These are phyloP conservation scores for Troilus luridus DNA, from an alignment of 2,888 invertebrate species.

Conservation along the genomic window DNA sequence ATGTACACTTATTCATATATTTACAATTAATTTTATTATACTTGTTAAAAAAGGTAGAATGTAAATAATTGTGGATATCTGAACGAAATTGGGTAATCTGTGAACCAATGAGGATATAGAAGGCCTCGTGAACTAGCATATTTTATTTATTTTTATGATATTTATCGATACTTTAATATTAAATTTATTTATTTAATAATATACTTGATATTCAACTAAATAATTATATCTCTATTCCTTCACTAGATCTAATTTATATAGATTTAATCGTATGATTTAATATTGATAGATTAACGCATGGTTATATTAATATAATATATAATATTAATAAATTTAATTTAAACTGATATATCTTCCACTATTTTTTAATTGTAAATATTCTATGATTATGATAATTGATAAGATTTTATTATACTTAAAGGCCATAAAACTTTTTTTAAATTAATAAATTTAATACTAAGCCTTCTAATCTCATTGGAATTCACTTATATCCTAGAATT, in stretches of 20 bases:
- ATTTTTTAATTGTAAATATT: not conserved
- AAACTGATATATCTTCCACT: not conserved
- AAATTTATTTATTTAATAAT: not conserved
- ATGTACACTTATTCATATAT: not conserved
- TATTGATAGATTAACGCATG: slow-evolving; percentile 5
- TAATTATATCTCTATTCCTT: not conserved
- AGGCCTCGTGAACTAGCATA: not conserved
- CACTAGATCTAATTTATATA: not conserved
- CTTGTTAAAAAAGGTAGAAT: not conserved
- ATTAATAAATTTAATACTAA: not conserved
- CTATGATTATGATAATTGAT: not conserved
- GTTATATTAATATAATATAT: not conserved
- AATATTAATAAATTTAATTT: slow-evolving; percentile 1
- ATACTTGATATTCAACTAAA: not conserved
- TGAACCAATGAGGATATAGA: slow-evolving; percentile 36
- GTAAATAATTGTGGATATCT: not conserved
- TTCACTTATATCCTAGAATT: not conserved
- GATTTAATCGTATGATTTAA: not conserved
- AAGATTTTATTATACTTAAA: not conserved
- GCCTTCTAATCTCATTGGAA: slow-evolving; percentile 37
- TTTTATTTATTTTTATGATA: not conserved
- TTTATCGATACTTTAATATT: not conserved
- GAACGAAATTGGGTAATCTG: not conserved
- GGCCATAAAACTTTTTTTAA: not conserved
- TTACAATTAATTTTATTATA: not conserved